Percentiles rank a stretch among this genome's conserved stretches.
Evolutionary conservation across 2,888 invertebrate genomes (phyloP).

Genomic region (Drosophila pullipes): DNA sequence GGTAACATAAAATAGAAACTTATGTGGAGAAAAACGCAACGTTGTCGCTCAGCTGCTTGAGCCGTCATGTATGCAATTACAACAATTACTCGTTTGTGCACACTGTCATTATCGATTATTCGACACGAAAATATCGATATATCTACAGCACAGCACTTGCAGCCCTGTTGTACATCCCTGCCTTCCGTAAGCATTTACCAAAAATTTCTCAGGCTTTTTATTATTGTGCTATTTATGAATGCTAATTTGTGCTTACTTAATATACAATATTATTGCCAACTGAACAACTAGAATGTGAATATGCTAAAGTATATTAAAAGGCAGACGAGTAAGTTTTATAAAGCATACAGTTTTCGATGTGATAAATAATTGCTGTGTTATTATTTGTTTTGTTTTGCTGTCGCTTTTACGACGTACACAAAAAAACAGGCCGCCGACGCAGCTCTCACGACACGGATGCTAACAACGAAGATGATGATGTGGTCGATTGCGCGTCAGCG

Average conservation of each 20-base stretch:
- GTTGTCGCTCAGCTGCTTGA: slow-evolving; percentile 54
- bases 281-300: slow-evolving; percentile 59
- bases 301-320: slow-evolving; percentile 83
- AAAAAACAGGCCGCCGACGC: slow-evolving; percentile 69
- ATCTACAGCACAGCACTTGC: not conserved
- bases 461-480: slow-evolving; percentile 49
- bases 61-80: slow-evolving; percentile 36
- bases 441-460: slow-evolving; percentile 60
- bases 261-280: slow-evolving; percentile 19
- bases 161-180: slow-evolving; percentile 18
- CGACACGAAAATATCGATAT: slow-evolving; percentile 19
- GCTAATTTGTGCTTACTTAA: slow-evolving; percentile 2
- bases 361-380: slow-evolving; percentile 10
- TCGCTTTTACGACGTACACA: slow-evolving; percentile 39
- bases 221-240: slow-evolving; percentile 20
- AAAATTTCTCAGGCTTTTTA: slow-evolving; percentile 17
- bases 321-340: slow-evolving; percentile 74
- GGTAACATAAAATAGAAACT: not conserved
- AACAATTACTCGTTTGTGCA: slow-evolving; percentile 21
- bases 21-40: slow-evolving; percentile 44
- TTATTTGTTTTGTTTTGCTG: slow-evolving; percentile 47
- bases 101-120: slow-evolving; percentile 28
- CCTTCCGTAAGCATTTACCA: slow-evolving; percentile 12
- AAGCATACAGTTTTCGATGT: not conserved
- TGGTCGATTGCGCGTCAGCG: slow-evolving; percentile 46